Conservation (phyloP, 2,797 vertebrate genomes). For the Erithacus rubecula region DNA sequence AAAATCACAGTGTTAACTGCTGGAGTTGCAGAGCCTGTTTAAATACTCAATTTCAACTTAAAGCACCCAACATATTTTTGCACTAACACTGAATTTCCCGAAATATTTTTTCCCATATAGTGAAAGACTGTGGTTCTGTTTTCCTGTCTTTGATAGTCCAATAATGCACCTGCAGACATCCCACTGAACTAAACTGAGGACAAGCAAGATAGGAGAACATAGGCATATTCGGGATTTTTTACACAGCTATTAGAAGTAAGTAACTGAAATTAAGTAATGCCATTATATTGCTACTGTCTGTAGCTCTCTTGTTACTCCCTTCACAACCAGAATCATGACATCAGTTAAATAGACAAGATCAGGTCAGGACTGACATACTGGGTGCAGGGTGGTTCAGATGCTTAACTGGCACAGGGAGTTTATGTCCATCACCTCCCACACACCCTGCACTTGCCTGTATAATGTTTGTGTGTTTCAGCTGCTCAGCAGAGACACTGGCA, state of each 20-base stretch:
- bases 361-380: neutral
- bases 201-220: neutral
- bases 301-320: neutral
- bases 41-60: neutral
- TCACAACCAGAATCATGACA: neutral
- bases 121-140: neutral
- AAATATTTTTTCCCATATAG: neutral
- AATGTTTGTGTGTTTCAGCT: neutral
- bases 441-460: neutral
- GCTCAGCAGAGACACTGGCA: conserved; percentile 19
- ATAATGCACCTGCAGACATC: neutral
- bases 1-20: neutral
- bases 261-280: neutral
- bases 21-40: neutral
- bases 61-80: neutral
- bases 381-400: no score
- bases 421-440: neutral
- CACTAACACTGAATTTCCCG: neutral
- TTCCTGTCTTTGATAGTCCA: neutral
- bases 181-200: neutral
- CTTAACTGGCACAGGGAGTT: no score
- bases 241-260: neutral
- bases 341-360: neutral
- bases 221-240: neutral
- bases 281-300: neutral